Conservation (phyloP, 2,888 invertebrate species). For the Hypomecis atomaria region DNA sequence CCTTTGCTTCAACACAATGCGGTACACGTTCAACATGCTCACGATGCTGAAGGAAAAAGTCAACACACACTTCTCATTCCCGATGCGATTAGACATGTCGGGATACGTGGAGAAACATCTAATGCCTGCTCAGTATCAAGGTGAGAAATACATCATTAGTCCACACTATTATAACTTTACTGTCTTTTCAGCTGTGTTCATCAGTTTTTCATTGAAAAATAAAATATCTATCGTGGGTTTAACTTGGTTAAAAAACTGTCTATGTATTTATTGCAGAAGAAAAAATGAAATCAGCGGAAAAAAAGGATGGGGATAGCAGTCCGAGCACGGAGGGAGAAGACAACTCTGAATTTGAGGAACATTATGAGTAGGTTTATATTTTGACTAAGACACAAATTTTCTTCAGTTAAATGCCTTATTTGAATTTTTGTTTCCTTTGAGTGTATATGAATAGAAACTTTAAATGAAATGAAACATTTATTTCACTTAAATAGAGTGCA, state of each 20-base stretch:
- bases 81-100: slow-evolving; percentile 96
- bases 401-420: too few relatives aligned
- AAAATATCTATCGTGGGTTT: too few relatives aligned
- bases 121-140: slow-evolving; percentile 94
- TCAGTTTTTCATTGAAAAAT: too few relatives aligned
- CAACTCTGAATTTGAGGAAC: slow-evolving; percentile 86
- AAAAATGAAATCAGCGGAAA: slow-evolving; percentile 82
- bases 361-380: slow-evolving; percentile 91
- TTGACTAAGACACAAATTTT: too few relatives aligned
- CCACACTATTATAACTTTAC: not conserved
- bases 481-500: too few relatives aligned
- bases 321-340: slow-evolving; percentile 71
- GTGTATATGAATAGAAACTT: too few relatives aligned
- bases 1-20: slow-evolving; percentile 98
- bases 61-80: slow-evolving; percentile 98
- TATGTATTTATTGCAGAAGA: slow-evolving; percentile 79
- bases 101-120: slow-evolving; percentile 97
- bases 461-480: too few relatives aligned
- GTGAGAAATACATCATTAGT: slow-evolving; percentile 62
- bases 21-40: slow-evolving; percentile 98
- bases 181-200: too few relatives aligned
- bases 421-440: too few relatives aligned
- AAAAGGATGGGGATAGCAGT: slow-evolving; percentile 73
- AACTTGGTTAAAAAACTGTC: too few relatives aligned
- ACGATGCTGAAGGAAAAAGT: slow-evolving; percentile 99